Conservation (phyloP, 2,113 vertebrate genomes). For the Ailurus styani region DNA sequence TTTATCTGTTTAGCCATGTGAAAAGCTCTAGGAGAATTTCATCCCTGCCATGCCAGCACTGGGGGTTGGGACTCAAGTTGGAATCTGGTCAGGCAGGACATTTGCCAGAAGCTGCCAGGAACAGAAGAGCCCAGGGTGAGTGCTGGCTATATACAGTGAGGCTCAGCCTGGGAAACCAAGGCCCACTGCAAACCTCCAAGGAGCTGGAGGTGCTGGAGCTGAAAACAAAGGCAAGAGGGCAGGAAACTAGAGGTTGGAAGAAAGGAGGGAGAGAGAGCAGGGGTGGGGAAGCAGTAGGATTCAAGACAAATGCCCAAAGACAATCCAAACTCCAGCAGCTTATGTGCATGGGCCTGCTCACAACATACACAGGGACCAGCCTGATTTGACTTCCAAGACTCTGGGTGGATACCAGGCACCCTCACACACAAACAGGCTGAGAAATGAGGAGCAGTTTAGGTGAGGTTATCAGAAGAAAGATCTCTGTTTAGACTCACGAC, state of each 20-base stretch:
- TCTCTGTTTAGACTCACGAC: background rate
- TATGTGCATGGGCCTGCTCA: background rate
- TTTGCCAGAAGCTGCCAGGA: background rate
- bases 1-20: background rate
- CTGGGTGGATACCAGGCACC: background rate
- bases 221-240: background rate
- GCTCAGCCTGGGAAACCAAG: background rate
- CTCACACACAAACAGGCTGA: rapidly evolving
- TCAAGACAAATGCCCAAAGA: background rate
- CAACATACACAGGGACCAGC: rapidly evolving
- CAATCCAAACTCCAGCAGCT: background rate
- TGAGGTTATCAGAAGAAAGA: background rate
- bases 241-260: rapidly evolving
- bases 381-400: too few species aligned
- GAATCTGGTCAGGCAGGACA: background rate
- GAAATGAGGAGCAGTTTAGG: background rate
- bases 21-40: background rate
- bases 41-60: rapidly evolving
- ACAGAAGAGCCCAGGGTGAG: background rate
- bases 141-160: background rate
- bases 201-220: background rate
- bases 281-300: background rate
- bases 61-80: background rate
- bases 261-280: background rate
- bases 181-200: background rate